Evolutionary conservation across 1,140 invertebrate genomes (phyloP).

Genomic region (Onthophagus taurus): DNA sequence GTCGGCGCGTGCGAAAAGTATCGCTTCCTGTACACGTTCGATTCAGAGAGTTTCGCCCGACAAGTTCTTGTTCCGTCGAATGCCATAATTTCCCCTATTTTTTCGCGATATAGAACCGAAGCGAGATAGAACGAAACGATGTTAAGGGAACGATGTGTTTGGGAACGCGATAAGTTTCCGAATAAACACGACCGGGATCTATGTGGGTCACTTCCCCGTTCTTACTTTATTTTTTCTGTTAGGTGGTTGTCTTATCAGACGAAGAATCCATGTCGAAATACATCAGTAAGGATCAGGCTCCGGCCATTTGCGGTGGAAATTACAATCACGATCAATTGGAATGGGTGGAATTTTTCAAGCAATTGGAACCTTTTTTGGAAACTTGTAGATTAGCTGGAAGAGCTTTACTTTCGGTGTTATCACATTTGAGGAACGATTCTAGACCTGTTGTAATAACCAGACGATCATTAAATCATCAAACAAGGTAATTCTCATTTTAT

Average conservation of each 20-base stretch:
- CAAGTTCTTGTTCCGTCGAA: too few relatives aligned
- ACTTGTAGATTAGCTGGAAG: slow-evolving; percentile 42
- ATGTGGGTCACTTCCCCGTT: too few relatives aligned
- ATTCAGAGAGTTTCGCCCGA: too few relatives aligned
- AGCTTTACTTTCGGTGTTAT: slow-evolving; percentile 41
- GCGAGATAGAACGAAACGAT: too few relatives aligned
- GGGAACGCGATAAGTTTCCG: too few relatives aligned
- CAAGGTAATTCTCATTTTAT: too few relatives aligned
- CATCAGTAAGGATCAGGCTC: slow-evolving; percentile 40
- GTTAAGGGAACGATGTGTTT: too few relatives aligned
- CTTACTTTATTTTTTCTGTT: slow-evolving; percentile 17
- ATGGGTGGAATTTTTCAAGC: slow-evolving; percentile 55
- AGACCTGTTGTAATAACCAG: slow-evolving; percentile 38
- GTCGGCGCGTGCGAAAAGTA: too few relatives aligned
- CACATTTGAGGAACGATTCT: slow-evolving; percentile 43
- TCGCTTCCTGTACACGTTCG: too few relatives aligned
- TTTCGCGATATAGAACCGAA: too few relatives aligned
- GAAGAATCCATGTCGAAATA: slow-evolving; percentile 33
- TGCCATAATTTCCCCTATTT: too few relatives aligned
- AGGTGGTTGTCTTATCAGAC: slow-evolving; percentile 30
- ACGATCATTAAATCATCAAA: slow-evolving; percentile 45
- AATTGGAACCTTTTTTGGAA: slow-evolving; percentile 43
- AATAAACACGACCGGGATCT: too few relatives aligned
- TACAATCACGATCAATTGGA: slow-evolving; percentile 47
- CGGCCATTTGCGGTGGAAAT: slow-evolving; percentile 41